A percentile compares a stretch with the other conserved stretches of the same genome.
phyloP scores from a whole-genome alignment of 2,888 invertebrate species.

The Pterobdella sp. region DNA sequence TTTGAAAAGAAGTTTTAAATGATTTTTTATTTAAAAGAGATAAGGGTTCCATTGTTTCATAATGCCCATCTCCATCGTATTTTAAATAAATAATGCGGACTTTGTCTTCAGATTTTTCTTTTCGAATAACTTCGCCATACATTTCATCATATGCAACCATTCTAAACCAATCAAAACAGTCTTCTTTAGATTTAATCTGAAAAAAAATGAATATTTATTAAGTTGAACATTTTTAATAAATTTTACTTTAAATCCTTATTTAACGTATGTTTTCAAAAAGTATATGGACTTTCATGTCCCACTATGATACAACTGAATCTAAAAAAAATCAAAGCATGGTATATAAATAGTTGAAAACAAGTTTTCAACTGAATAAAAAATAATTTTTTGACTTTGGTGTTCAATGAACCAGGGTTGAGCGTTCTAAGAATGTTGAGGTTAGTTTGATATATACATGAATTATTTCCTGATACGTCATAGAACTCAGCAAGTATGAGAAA shows the following conservation, averaged over 20 bases:
- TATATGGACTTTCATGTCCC: too few relatives aligned
- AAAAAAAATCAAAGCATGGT: too few relatives aligned
- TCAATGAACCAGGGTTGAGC: too few relatives aligned
- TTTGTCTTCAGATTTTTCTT: neutral
- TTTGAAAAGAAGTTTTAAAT: too few relatives aligned
- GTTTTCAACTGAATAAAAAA: too few relatives aligned
- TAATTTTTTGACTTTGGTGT: too few relatives aligned
- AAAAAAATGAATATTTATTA: neutral
- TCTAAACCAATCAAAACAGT: neutral
- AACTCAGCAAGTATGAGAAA: neutral
- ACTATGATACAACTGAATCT: too few relatives aligned
- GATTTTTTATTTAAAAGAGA: too few relatives aligned
- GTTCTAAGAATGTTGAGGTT: slow-evolving; percentile 1
- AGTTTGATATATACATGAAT: neutral
- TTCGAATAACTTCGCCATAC: neutral
- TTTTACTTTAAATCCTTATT: neutral
- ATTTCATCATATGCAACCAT: neutral
- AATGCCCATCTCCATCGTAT: too few relatives aligned
- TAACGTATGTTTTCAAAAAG: neutral
- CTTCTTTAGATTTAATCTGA: neutral
- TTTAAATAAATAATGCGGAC: too few relatives aligned
- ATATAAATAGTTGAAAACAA: too few relatives aligned
- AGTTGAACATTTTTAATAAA: neutral
- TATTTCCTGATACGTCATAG: neutral
- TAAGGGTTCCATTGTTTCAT: too few relatives aligned